Evolutionary conservation across 1,140 invertebrate species (phyloP).

Genomic region (Bilobella aurantiaca): DNA sequence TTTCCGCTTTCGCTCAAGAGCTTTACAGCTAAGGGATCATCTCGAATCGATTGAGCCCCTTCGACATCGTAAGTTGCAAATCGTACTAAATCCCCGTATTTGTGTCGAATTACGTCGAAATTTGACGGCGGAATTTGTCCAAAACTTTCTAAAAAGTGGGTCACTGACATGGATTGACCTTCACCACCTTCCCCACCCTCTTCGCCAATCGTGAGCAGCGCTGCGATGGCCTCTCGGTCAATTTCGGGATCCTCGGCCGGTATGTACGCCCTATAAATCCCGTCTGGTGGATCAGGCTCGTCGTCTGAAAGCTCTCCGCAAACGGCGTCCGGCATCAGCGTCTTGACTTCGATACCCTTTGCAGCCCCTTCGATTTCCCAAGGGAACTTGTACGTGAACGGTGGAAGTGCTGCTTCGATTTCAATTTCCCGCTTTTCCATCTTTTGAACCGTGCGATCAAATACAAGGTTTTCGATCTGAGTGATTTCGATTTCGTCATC

Average conservation of each 20-base stretch:
- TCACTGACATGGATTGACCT: neutral
- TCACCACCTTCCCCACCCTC: neutral
- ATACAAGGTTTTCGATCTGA: constrained; percentile 9
- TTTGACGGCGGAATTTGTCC: constrained; percentile 20
- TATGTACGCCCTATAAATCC: neutral
- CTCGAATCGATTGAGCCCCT: neutral
- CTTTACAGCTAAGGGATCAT: too few relatives aligned
- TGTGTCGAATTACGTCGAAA: constrained; percentile 24
- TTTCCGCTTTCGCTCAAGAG: constrained; percentile 10
- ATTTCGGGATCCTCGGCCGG: constrained; percentile 12
- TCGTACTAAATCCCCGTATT: constrained; percentile 20
- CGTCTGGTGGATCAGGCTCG: neutral
- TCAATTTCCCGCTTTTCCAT: constrained; percentile 26
- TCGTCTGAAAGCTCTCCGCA: neutral
- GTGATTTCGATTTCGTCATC: neutral
- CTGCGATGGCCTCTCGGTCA: constrained; percentile 3
- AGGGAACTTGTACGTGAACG: constrained; percentile 17
- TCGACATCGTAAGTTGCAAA: neutral
- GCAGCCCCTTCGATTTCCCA: constrained; percentile 10
- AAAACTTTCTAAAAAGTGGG: constrained; percentile 3
- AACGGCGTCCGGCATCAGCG: neutral
- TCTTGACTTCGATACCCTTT: neutral
- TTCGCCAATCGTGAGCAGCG: neutral
- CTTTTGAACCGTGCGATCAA: constrained; percentile 9
- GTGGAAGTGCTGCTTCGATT: constrained; percentile 19